Evolutionary conservation across 2,888 invertebrate species (phyloP).

Genomic region (Mesorhabditis belari): DNA sequence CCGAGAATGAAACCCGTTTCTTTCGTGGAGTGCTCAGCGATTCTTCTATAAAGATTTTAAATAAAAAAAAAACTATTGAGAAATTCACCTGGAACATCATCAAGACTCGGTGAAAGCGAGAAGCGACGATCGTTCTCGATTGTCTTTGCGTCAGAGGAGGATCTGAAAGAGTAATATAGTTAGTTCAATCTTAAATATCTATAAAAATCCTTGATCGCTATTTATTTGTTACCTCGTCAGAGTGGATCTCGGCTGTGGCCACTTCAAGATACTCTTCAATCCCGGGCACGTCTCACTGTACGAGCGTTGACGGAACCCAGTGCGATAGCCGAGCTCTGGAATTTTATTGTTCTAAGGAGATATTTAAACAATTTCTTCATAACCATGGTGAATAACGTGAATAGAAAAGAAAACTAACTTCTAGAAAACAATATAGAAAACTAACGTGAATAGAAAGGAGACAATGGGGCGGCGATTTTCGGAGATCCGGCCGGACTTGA

Average conservation of each 20-base stretch:
- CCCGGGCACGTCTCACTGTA: conserved; percentile 3
- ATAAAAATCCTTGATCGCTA: neutral
- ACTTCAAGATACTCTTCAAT: neutral
- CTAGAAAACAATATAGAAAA: neutral
- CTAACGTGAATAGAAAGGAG: conserved; percentile 13
- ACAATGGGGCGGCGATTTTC: neutral
- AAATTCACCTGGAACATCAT: neutral
- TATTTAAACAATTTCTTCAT: too few relatives aligned
- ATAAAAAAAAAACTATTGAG: too few relatives aligned
- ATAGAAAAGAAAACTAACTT: neutral
- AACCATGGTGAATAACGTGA: neutral
- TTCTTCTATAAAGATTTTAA: too few relatives aligned
- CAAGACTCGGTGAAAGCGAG: neutral
- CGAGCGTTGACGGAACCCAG: conserved; percentile 6
- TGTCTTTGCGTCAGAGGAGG: neutral
- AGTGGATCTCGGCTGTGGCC: neutral
- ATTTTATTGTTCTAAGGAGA: neutral
- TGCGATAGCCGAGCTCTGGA: conserved; percentile 3
- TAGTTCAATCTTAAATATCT: neutral
- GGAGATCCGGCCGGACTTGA: neutral
- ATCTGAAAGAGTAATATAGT: neutral
- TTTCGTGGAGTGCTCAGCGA: neutral
- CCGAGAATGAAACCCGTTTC: conserved; percentile 13
- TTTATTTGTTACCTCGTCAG: neutral
- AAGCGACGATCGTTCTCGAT: neutral